These are phyloP conservation scores for Allacma fusca DNA, from an alignment of 2,888 invertebrate genomes.

Conservation along the genomic window DNA sequence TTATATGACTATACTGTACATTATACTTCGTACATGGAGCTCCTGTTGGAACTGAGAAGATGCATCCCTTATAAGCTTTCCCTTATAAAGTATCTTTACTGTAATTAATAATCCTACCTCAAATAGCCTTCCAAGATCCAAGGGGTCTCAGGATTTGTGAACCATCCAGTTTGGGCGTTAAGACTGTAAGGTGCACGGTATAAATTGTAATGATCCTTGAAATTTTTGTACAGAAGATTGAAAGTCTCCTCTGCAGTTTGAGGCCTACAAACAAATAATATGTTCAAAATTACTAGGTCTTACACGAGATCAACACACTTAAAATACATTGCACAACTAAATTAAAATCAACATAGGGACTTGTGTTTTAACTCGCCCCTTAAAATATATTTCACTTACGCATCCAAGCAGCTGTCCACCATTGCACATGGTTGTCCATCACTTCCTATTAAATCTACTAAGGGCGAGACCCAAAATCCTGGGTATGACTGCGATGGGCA, in stretches of 20 bases:
- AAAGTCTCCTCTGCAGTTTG: conserved; percentile 67
- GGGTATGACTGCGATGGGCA: conserved; percentile 71
- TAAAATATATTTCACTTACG: too few species aligned
- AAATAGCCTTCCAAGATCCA: conserved; percentile 67
- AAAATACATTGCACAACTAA: too few species aligned
- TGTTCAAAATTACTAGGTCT: not conserved
- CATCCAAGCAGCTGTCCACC: conserved; percentile 68
- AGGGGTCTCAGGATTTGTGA: conserved; percentile 54
- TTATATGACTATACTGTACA: too few species aligned
- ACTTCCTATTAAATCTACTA: conserved; percentile 69
- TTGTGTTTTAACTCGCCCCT: too few species aligned
- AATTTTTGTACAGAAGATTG: conserved; percentile 71
- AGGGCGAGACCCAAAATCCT: conserved; percentile 74
- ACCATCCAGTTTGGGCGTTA: conserved; percentile 73
- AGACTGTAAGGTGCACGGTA: conserved; percentile 75
- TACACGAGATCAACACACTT: too few species aligned
- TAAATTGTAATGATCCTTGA: conserved; percentile 71
- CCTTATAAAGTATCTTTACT: too few species aligned
- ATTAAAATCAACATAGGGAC: too few species aligned
- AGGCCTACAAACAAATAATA: conserved; percentile 51
- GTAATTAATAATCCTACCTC: conserved; percentile 59
- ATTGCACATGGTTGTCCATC: conserved; percentile 68
- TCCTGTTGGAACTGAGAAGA: too few species aligned
- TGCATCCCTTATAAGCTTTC: too few species aligned
- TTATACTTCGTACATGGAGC: too few species aligned